Base-by-base conservation (phyloP, 2,797 vertebrate genomes). In the Enteromius treurensis region DNA sequence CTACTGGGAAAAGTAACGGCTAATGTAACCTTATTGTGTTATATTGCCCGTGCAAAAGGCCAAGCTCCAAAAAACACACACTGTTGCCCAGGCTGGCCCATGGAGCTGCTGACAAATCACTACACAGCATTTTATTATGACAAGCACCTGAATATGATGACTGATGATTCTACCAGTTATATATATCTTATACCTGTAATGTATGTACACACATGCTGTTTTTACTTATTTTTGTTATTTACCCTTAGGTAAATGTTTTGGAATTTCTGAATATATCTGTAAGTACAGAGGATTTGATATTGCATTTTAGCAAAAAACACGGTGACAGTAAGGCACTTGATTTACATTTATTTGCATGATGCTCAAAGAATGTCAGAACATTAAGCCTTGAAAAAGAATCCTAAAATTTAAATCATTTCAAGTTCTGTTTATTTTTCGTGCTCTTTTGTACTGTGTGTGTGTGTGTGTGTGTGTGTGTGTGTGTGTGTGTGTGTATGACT, bases 21-120 rank as follows among this genome's bases (percentile, higher is more conserved):
- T 89, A 89, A 92, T 92, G 89, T 88, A 87, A 88, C 88, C 90
- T 92, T 87, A 92, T 90, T 89, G 89, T 87, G 80, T 86, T 93
- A 91, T 90, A 93, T 92, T 89, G 88, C 67, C 89, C 87, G 83
- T 93, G 91, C 85, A 90, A 85, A 90, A 88, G 83, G 84, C 87
- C 82, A 67, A 69, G 70, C 64, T 91, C 89, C 91, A 91, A 92
- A 90, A 92, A 89, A 80, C 87, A 84, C 86, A 89, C 76, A 69
- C 87, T 89, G 85, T 89, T 80, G 71, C 87, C 77, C 87, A 81
- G 84, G 13, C 84, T 21, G 53, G 55, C 71, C 84, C 88, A 88
- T 89, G 71, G 85, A 90, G 85, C 88, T 88, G 74, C 90, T 91
- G 90, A 89, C 53, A 84, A 76, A 85, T 75, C 62, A 62, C 80